Conservation (phyloP, 2,888 invertebrate genomes). For the Globia sparganii region DNA sequence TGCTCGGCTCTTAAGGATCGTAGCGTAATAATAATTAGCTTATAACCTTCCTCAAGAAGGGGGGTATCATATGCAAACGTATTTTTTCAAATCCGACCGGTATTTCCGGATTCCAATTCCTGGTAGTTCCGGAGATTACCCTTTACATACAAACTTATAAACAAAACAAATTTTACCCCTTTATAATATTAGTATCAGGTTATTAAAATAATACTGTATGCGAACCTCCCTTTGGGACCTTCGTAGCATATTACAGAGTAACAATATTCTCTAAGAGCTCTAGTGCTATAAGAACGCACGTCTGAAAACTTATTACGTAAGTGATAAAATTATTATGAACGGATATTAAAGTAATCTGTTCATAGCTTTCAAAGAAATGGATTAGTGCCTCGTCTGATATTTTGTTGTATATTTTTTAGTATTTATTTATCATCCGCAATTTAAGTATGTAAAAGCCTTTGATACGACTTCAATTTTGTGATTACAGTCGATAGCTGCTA, state of each 20-base stretch:
- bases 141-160: neutral
- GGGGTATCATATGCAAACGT: neutral
- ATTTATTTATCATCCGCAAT: neutral
- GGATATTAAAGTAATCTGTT: conserved; percentile 29
- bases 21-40: neutral
- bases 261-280: conserved; percentile 13
- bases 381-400: conserved; percentile 7
- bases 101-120: neutral
- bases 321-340: conserved; percentile 29
- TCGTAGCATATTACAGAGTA: neutral
- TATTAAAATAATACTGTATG: conserved; percentile 4
- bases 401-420: neutral
- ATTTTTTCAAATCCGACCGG: neutral
- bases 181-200: neutral
- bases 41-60: neutral
- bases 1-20: neutral
- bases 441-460: neutral
- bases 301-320: conserved; percentile 21
- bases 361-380: conserved; percentile 34
- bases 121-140: neutral
- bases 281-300: neutral
- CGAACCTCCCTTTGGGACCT: neutral
- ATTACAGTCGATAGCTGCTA: neutral
- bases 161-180: neutral
- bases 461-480: neutral